These are phyloP conservation scores for Eupithecia vulgata DNA, from an alignment of 2,888 invertebrate genomes.

Conservation along the genomic window DNA sequence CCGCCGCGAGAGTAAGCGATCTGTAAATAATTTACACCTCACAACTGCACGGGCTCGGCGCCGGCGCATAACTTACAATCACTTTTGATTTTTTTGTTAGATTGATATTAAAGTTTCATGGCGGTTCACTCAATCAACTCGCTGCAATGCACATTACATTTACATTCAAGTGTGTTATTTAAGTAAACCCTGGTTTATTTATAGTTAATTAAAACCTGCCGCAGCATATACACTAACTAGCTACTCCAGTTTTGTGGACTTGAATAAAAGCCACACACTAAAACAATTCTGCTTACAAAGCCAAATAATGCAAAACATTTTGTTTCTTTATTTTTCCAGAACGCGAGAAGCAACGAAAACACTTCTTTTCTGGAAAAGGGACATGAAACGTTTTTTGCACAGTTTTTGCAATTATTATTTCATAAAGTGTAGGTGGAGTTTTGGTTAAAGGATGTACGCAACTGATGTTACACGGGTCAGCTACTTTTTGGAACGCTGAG, in stretches of 20 bases:
- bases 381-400: background rate
- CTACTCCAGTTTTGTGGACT: background rate
- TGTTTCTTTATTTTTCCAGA: background rate
- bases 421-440: background rate
- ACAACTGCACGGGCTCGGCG: no score
- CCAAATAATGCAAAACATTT: conserved; percentile 2
- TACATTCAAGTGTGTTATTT: background rate
- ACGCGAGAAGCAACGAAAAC: background rate
- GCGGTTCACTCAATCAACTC: background rate
- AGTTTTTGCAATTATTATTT: background rate
- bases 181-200: background rate
- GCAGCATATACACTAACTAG: background rate
- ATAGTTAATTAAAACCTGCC: background rate
- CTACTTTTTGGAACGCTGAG: background rate
- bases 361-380: background rate
- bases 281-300: background rate
- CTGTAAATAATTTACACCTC: no score
- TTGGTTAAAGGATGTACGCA: background rate
- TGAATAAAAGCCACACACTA: background rate
- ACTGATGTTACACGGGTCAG: background rate
- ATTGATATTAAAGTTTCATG: background rate
- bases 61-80: background rate
- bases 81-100: background rate
- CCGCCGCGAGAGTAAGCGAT: no score
- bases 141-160: background rate